Conservation (phyloP, 64 coral and sea anemone genomes). For the Montipora cactus region DNA sequence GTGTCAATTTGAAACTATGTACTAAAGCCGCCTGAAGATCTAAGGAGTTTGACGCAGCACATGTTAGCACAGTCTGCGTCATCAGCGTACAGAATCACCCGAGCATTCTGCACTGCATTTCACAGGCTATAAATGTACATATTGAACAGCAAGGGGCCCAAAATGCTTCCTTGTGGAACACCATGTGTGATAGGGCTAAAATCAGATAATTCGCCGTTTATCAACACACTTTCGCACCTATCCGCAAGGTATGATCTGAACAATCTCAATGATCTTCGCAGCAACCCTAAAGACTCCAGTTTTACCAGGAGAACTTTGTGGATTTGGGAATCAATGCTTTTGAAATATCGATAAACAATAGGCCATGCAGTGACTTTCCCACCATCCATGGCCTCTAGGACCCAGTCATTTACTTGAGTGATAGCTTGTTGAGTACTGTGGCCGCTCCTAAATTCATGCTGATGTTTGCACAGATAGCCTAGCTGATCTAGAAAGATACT, state of each 20-base stretch:
- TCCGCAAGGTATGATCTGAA: too few relatives aligned
- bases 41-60: constrained; percentile 43
- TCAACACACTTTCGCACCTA: too few relatives aligned
- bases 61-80: constrained; percentile 30
- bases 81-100: constrained; percentile 44
- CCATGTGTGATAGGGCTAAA: too few relatives aligned
- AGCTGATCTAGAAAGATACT: too few relatives aligned
- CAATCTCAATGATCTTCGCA: too few relatives aligned
- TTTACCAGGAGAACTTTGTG: too few relatives aligned
- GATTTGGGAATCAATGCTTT: not conserved
- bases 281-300: too few relatives aligned
- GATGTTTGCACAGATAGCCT: not conserved
- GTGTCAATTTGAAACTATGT: constrained; percentile 46
- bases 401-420: not conserved
- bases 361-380: not conserved
- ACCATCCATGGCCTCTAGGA: not conserved
- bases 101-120: constrained; percentile 29
- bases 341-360: not conserved
- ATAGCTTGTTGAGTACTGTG: not conserved
- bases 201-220: too few relatives aligned
- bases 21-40: constrained; percentile 10
- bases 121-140: constrained; percentile 27
- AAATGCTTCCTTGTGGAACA: too few relatives aligned
- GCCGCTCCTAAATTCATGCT: not conserved
- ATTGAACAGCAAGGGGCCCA: not conserved